Evolutionary conservation across 2,797 vertebrate genomes (phyloP).

Genomic region (Coluber constrictor): DNA sequence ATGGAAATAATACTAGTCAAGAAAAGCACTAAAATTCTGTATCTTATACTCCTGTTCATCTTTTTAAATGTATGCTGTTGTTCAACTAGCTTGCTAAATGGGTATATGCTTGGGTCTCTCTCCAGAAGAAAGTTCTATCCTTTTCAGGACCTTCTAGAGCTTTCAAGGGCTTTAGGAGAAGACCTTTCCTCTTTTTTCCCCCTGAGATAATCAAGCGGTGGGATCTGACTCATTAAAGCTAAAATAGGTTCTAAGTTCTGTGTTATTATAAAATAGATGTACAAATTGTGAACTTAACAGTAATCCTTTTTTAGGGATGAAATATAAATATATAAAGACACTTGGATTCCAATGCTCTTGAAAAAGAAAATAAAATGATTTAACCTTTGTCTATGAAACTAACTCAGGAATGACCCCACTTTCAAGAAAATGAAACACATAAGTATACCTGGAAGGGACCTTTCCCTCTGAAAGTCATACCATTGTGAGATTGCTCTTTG

Average conservation of each 20-base stretch:
- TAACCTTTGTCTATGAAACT: background rate
- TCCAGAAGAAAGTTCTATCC: conserved; percentile 56
- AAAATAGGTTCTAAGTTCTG: background rate
- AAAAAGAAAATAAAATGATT: background rate
- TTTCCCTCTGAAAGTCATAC: conserved; percentile 40
- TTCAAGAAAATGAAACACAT: conserved; percentile 25
- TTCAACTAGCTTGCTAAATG: conserved; percentile 34
- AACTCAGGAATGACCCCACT: background rate
- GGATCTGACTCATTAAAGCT: background rate
- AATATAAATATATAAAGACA: background rate
- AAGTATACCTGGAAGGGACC: conserved; percentile 40
- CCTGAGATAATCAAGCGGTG: background rate
- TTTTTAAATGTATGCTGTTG: conserved; percentile 31
- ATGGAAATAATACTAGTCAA: conserved; percentile 43
- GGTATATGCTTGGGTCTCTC: conserved; percentile 21
- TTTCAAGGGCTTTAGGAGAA: background rate
- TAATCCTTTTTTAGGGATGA: background rate
- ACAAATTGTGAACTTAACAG: background rate
- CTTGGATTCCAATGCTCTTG: background rate
- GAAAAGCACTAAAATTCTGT: conserved; percentile 21
- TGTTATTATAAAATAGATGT: background rate
- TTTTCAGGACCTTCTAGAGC: conserved; percentile 16
- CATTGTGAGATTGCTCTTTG: conserved; percentile 58
- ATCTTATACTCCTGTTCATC: conserved; percentile 19
- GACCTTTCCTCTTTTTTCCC: background rate